These are phyloP conservation scores for Alectura lathami DNA, from an alignment of 2,113 vertebrate genomes.

Conservation along the genomic window DNA sequence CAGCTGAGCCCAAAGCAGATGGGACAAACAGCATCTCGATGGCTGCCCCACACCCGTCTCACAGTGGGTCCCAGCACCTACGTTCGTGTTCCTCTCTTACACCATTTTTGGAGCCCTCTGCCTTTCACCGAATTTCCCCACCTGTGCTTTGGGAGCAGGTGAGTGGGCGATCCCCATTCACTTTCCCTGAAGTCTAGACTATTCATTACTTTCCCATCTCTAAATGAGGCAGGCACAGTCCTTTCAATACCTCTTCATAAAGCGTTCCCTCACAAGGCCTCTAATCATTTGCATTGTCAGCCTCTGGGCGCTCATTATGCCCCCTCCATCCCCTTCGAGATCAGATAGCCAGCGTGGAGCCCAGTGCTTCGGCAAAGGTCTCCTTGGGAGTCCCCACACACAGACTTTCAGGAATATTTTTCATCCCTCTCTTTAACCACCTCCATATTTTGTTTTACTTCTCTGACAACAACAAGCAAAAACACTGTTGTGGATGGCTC, in stretches of 20 bases:
- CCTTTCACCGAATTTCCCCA: slow-evolving; percentile 45
- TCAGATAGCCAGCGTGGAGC: slow-evolving; percentile 60
- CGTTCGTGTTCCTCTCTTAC: slow-evolving; percentile 24
- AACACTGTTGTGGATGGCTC: not conserved
- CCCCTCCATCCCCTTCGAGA: slow-evolving; percentile 52
- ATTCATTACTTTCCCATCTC: slow-evolving; percentile 65
- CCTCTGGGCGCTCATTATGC: slow-evolving; percentile 65
- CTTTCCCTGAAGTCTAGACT: slow-evolving; percentile 68
- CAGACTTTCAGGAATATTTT: slow-evolving; percentile 3
- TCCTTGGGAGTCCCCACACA: not conserved
- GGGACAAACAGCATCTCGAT: not conserved
- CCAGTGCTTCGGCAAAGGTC: not conserved
- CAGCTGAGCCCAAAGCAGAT: not conserved
- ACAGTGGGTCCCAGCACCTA: not conserved
- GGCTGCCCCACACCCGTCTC: not conserved
- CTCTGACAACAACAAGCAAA: not conserved
- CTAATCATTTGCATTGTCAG: slow-evolving; percentile 69
- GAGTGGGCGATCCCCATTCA: slow-evolving; percentile 56
- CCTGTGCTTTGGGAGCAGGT: slow-evolving; percentile 34
- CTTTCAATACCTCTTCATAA: slow-evolving; percentile 63
- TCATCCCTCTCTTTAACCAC: not conserved
- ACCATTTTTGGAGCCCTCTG: slow-evolving; percentile 24
- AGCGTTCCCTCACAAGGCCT: slow-evolving; percentile 57
- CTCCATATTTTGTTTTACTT: slow-evolving; percentile 10
- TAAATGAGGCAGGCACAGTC: slow-evolving; percentile 49